phyloP scores from a whole-genome alignment of 2,113 vertebrate genomes.

The Archocentrus centrarchus region DNA sequence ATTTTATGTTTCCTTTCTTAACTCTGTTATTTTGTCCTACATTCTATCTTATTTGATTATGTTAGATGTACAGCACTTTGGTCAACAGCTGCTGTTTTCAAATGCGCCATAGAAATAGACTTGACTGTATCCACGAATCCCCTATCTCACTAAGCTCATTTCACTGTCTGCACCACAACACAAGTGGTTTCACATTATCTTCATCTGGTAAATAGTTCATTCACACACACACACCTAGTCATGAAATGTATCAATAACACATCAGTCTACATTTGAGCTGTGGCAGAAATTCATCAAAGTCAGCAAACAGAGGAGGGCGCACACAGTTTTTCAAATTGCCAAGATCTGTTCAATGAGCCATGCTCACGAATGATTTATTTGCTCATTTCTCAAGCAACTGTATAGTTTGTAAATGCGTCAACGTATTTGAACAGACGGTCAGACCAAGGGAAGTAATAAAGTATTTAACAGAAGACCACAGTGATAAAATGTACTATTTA shows the following conservation, averaged over 20 bases:
- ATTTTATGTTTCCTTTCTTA: no score
- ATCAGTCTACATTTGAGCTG: conserved; percentile 68
- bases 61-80: no score
- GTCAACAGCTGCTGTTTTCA: no score
- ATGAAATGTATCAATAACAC: conserved; percentile 66
- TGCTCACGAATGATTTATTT: conserved; percentile 67
- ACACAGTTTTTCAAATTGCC: conserved; percentile 54
- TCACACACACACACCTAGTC: conserved; percentile 11
- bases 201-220: conserved; percentile 45
- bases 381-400: conserved; percentile 50
- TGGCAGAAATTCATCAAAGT: conserved; percentile 76
- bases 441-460: neutral
- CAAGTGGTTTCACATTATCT: neutral
- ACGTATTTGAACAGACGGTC: conserved; percentile 47
- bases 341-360: conserved; percentile 76
- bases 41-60: no score
- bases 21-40: no score
- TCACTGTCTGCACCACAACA: neutral
- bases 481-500: neutral
- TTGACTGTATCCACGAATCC: no score
- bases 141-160: neutral
- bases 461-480: conserved; percentile 19
- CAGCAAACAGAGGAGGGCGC: conserved; percentile 71
- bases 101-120: no score
- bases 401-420: conserved; percentile 46